Evolutionary conservation across 1,140 invertebrate species (phyloP).

Genomic region (Lepidotrigona ventralis): DNA sequence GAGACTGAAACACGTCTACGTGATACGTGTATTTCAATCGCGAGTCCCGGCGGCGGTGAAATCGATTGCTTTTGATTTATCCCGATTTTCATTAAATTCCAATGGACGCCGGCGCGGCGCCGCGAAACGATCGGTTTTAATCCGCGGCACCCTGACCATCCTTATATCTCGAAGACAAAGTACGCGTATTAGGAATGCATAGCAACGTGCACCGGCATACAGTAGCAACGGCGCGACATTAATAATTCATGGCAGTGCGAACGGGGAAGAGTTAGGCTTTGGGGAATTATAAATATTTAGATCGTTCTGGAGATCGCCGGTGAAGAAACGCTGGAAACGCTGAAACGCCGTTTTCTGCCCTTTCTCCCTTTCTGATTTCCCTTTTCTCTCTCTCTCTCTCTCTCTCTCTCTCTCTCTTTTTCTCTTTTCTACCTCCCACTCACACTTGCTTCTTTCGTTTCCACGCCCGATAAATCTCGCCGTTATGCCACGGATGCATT

Average conservation of each 20-base stretch:
- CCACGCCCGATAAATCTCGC: slow-evolving; percentile 7
- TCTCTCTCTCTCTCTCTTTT: not conserved
- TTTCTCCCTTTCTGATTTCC: slow-evolving; percentile 4
- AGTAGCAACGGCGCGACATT: slow-evolving; percentile 56
- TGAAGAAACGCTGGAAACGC: slow-evolving; percentile 41
- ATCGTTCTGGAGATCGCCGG: slow-evolving; percentile 51
- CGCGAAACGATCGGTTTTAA: slow-evolving; percentile 48
- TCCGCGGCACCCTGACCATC: slow-evolving; percentile 54
- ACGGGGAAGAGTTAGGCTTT: slow-evolving; percentile 57
- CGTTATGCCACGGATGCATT: not conserved
- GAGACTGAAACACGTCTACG: not conserved
- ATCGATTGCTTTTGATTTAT: slow-evolving; percentile 11
- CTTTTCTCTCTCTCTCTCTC: not conserved
- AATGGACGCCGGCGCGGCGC: not conserved
- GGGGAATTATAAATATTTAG: slow-evolving; percentile 66
- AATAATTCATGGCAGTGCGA: slow-evolving; percentile 60
- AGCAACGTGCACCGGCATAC: slow-evolving; percentile 51
- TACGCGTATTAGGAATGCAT: slow-evolving; percentile 59
- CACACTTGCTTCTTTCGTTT: not conserved
- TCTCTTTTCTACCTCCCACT: not conserved
- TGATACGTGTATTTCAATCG: not conserved
- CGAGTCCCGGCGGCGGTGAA: not conserved
- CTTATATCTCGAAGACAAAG: slow-evolving; percentile 61
- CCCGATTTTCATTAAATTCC: slow-evolving; percentile 51
- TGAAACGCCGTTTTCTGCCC: slow-evolving; percentile 29